Evolutionary conservation across 2,113 vertebrate genomes (phyloP).

Genomic region (Larimichthys crocea): DNA sequence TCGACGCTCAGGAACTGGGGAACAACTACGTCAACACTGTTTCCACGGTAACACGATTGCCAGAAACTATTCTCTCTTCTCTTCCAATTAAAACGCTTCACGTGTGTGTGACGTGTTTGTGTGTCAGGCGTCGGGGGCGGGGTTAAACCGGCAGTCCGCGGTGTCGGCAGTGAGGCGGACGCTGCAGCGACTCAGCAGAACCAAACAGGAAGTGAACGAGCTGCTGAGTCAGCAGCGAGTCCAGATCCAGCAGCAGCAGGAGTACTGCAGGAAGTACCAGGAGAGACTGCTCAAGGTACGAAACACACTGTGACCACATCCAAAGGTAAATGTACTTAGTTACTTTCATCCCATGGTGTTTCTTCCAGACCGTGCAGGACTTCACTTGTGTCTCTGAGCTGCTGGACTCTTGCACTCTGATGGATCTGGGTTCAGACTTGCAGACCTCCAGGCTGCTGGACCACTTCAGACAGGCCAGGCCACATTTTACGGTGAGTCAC

Average conservation of each 20-base stretch:
- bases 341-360: neutral
- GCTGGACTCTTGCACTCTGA: constrained; percentile 59
- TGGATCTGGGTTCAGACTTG: constrained; percentile 67
- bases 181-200: constrained; percentile 25
- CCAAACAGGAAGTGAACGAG: constrained; percentile 28
- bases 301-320: neutral
- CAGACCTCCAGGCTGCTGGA: constrained; percentile 80
- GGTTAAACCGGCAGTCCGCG: neutral
- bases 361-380: constrained; percentile 57
- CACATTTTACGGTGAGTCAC: constrained; percentile 86
- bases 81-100: too few relatives aligned
- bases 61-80: neutral
- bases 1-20: constrained; percentile 41
- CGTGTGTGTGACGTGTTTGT: neutral
- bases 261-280: constrained; percentile 25
- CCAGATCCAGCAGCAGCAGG: constrained; percentile 9
- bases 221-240: neutral
- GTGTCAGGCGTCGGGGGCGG: constrained; percentile 3
- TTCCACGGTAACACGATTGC: constrained; percentile 34
- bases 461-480: constrained; percentile 86
- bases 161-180: neutral
- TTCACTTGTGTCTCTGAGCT: constrained; percentile 56
- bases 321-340: neutral
- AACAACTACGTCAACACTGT: neutral
- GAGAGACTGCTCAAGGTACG: constrained; percentile 58